These are phyloP conservation scores for Urophycis tenuis DNA, from an alignment of 2,797 vertebrate species.

Conservation along the genomic window DNA sequence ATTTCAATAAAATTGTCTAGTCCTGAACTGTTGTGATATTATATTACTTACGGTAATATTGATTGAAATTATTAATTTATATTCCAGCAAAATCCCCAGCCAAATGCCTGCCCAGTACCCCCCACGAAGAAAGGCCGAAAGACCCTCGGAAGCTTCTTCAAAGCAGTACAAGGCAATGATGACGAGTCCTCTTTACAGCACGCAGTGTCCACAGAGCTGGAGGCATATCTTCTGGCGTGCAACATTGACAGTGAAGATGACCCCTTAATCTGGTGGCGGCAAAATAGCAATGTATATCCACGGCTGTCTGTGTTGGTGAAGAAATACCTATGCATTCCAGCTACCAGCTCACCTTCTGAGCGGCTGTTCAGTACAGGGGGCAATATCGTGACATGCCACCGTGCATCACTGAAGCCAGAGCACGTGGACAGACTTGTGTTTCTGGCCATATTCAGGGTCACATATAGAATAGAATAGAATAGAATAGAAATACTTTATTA, in stretches of 20 bases:
- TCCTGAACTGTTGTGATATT: neutral
- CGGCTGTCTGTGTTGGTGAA: too few species aligned
- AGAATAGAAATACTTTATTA: too few species aligned
- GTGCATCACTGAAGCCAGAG: neutral
- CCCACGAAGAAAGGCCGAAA: neutral
- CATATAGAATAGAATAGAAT: too few species aligned
- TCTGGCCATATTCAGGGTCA: neutral
- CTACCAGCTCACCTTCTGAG: too few species aligned
- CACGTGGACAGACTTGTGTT: neutral
- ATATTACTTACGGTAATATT: neutral
- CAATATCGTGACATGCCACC: neutral
- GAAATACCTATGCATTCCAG: constrained; percentile 9
- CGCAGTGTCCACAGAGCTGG: neutral
- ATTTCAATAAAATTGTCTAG: neutral
- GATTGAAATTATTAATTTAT: neutral
- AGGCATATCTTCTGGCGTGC: neutral
- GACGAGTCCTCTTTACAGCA: neutral
- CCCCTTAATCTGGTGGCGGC: constrained; percentile 1
- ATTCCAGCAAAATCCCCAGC: neutral
- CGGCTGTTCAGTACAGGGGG: too few species aligned
- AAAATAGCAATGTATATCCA: neutral
- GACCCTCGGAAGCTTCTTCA: neutral
- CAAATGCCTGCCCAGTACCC: neutral
- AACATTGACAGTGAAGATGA: constrained; percentile 12
- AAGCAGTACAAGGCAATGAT: neutral